Evolutionary conservation across 1,140 invertebrate genomes (phyloP).

Genomic region (Radopholus similis): DNA sequence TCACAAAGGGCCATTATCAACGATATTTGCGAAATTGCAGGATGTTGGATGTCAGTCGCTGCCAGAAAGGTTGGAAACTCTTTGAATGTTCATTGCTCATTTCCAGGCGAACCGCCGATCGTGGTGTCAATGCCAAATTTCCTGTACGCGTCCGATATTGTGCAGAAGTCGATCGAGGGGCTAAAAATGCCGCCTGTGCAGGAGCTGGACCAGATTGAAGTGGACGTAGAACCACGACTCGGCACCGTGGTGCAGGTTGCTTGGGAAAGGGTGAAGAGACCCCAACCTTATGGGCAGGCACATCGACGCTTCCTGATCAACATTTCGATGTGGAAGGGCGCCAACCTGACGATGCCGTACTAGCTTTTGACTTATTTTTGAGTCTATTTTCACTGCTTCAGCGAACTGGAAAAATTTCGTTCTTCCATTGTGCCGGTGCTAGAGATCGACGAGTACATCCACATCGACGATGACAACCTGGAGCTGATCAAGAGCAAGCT

Average conservation of each 20-base stretch:
- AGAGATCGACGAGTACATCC: conserved; percentile 35
- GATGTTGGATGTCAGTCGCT: conserved; percentile 48
- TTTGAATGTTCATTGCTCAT: conserved; percentile 8
- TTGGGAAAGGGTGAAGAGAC: conserved; percentile 38
- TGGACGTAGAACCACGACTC: conserved; percentile 33
- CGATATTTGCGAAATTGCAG: too few species aligned
- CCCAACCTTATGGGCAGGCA: conserved; percentile 40
- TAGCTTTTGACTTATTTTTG: conserved; percentile 15
- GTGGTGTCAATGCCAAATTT: conserved; percentile 59
- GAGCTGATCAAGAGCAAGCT: conserved; percentile 41
- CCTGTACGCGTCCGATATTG: conserved; percentile 43
- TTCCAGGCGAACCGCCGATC: conserved; percentile 51
- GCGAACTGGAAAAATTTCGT: conserved; percentile 32
- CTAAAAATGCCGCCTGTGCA: conserved; percentile 34
- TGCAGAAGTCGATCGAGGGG: conserved; percentile 38
- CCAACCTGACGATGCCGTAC: conserved; percentile 34
- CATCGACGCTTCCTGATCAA: conserved; percentile 46
- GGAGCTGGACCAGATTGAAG: conserved; percentile 55
- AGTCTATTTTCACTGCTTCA: conserved; percentile 17
- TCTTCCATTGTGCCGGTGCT: conserved; percentile 42
- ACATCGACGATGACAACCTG: conserved; percentile 35
- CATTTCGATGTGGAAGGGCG: conserved; percentile 35
- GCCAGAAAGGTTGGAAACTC: conserved; percentile 37
- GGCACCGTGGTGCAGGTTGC: conserved; percentile 33
- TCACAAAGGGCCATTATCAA: too few species aligned